Evolutionary conservation across 1,140 invertebrate species (phyloP), one percentile per base, ranked within the genome.

Genomic region (Macrosteles quadrilineatus): DNA sequence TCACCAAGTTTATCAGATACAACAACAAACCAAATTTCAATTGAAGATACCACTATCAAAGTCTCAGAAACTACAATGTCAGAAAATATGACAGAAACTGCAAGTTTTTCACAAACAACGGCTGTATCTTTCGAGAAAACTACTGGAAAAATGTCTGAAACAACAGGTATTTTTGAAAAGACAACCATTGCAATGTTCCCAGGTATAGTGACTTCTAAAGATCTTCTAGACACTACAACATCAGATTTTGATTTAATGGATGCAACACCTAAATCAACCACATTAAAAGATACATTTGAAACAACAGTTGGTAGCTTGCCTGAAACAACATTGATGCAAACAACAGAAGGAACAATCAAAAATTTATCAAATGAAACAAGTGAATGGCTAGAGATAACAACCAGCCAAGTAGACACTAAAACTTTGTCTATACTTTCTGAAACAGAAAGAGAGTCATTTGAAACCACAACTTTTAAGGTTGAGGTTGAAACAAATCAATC

Each of bases 211-310:
- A 71, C 68, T 27, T 23, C 47, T 71, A 67, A 70, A 59, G 21
- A 27, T 47, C 66, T 63, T 57, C n/a, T 25, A 50, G 64, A 63
- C 63, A 50, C 68, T 59, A 73, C 72, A 55, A 71, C 66, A 36
- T 31, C 40, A 32, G 70, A 74, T 53, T 27, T 63, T 36, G 47
- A 29, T 67, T 23, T 23, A 67, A 12, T 21, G 3, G 55, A 17
- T 12, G 27, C 2, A 2, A 6, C 2, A 59, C 6, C 27, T 59
- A 23, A 23, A 59, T 14, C 23, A 29, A 67, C 65, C 45, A 25
- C 25, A 36, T 17, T 50, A 43, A 4, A 29, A 11, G 47, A 43
- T 23, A 29, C 62, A 30, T 29, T 45, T 50, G 36, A 50, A 64
- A 23, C 69, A 19, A 63, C 23, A 43, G 21, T 23, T 17, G 21